phyloP scores from a whole-genome alignment of 2,113 vertebrate species.

The Oxyura jamaicensis region DNA sequence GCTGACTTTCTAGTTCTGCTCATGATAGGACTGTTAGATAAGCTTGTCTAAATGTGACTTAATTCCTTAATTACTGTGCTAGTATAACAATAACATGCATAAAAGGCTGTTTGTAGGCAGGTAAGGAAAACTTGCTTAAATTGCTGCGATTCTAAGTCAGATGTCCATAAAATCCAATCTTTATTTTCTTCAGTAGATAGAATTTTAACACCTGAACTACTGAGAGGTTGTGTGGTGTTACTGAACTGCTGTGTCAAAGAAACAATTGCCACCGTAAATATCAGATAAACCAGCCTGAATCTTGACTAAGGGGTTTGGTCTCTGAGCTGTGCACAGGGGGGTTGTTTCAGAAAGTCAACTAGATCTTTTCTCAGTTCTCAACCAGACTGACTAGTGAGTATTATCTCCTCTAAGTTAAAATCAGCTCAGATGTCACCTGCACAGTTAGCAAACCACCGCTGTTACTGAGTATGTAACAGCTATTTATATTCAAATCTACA shows the following conservation, averaged over 20 bases:
- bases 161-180: neutral
- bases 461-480: neutral
- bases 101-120: neutral
- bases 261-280: neutral
- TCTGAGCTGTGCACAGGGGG: neutral
- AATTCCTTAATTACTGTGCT: neutral
- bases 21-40: neutral
- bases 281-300: neutral
- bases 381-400: neutral
- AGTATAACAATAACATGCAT: neutral
- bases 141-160: neutral
- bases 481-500: no score
- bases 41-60: neutral
- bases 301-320: neutral
- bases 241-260: neutral
- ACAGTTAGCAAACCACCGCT: neutral
- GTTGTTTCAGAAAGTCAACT: neutral
- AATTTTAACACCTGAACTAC: neutral
- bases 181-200: neutral
- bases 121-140: neutral
- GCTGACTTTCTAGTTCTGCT: neutral
- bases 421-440: neutral
- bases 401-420: neutral
- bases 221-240: neutral
- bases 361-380: neutral